Base-by-base conservation (phyloP, 2,888 invertebrate species). In the Drosophila kanekoi region DNA sequence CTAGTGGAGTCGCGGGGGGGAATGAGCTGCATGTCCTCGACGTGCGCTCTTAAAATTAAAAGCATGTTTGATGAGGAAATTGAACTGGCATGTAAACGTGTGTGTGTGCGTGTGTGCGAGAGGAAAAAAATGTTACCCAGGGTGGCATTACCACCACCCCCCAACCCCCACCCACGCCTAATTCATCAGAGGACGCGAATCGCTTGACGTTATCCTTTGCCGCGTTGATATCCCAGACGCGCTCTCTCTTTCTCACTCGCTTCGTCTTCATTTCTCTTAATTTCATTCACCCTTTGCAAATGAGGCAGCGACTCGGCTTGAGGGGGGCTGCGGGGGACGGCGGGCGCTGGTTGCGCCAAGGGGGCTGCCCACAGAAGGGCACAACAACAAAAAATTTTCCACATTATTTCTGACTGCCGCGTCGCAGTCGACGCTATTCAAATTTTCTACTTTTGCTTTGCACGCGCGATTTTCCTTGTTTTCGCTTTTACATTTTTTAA, bases 211-310 rank as follows among this genome's bases (percentile, higher is more conserved):
- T 81, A 86, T 79, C 79, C 70, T 72, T 77, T 77, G 69, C 64
- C 67, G 59, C 47, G 61, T 53, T 57, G 59, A 61, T 73, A 67
- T 72, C 64, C 28, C 66, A 52, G 52, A 62, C 58, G 64, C 38
- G 54, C 52, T 54, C 58, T 64, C 51, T 2, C 28, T 28, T 2
- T 28, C 2, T 28, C 8, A 23, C 41, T 28, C 40, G 52, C 47
- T 63, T 57, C 53, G 57, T 64, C n/a, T n/a, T 71, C 85, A 70
- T 84, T 84, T 84, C 71, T 71, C 78, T 76, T 74, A 86, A 88
- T 83, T 88, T 86, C 89, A 82, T 89, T 87, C 86, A 87, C 86
- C 86, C 86, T 87, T 87, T 87, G 89, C 90, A 87, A 89, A 88
- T 86, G 89, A 86, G 28, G 89, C 83, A 59, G 8, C 8, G 28